phyloP scores from a whole-genome alignment of 2,797 vertebrate genomes.

The Propithecus perrieri region DNA sequence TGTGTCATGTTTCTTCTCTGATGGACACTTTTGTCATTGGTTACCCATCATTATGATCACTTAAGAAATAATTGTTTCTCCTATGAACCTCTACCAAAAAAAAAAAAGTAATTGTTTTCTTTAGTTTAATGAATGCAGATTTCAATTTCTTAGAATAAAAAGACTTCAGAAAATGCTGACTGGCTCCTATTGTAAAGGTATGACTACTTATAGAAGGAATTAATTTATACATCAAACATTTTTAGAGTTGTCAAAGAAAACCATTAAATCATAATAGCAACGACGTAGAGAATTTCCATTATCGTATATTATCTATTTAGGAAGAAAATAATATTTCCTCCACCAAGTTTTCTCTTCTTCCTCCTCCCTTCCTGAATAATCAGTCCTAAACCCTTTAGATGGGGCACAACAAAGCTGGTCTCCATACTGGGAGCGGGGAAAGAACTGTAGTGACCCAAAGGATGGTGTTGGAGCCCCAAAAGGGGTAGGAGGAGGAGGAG shows the following conservation, averaged over 20 bases:
- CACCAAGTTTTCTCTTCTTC: not conserved
- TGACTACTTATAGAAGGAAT: not conserved
- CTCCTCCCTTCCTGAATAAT: not conserved
- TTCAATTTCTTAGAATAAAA: slow-evolving; percentile 44
- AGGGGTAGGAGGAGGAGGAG: not conserved
- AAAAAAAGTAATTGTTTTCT: not conserved
- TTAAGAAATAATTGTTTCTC: not conserved
- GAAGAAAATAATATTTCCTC: not conserved
- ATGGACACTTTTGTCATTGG: not conserved
- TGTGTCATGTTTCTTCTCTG: not conserved
- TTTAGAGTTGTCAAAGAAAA: slow-evolving; percentile 14
- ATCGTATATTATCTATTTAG: not conserved
- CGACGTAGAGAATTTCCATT: not conserved
- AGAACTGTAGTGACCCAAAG: not conserved
- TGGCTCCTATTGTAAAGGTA: not conserved
- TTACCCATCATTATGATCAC: not conserved
- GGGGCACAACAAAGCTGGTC: not conserved
- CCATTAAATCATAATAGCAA: not conserved
- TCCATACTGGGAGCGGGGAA: not conserved
- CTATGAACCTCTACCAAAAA: not conserved
- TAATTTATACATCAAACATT: slow-evolving; percentile 1
- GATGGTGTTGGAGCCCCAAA: not conserved
- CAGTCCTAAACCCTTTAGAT: not conserved
- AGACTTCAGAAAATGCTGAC: not conserved
- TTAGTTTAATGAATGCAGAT: not conserved